Conservation (phyloP, 2,888 invertebrate genomes). For the Tetropium fuscum region DNA sequence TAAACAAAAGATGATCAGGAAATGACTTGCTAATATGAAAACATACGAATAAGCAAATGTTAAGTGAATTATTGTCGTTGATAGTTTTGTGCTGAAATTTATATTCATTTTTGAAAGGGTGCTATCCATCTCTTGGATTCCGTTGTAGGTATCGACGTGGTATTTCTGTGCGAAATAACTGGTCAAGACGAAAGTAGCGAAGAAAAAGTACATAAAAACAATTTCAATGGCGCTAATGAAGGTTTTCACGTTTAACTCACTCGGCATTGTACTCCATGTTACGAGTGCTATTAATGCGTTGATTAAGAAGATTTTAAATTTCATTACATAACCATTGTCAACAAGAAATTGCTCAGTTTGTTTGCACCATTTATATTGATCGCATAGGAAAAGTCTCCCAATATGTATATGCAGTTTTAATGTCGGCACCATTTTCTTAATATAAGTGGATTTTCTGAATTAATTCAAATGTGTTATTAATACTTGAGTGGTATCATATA, state of each 20-base stretch:
- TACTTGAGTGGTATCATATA: too few species aligned
- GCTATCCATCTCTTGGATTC: not conserved
- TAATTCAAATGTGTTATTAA: too few species aligned
- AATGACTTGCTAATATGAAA: not conserved
- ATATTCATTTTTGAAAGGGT: conserved; percentile 2
- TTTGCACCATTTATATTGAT: conserved; percentile 4
- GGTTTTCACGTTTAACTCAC: not conserved
- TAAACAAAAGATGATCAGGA: not conserved
- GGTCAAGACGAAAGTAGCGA: not conserved
- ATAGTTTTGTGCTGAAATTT: not conserved
- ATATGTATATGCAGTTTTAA: not conserved
- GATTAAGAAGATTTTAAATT: not conserved
- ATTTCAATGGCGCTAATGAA: not conserved
- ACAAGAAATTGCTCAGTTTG: not conserved
- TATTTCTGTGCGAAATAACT: conserved; percentile 1
- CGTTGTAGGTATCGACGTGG: conserved; percentile 5
- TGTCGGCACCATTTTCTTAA: not conserved
- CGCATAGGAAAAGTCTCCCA: not conserved
- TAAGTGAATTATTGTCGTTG: not conserved
- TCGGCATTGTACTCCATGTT: not conserved
- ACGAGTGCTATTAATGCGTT: not conserved
- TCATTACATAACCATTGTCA: not conserved
- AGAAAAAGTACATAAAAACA: not conserved
- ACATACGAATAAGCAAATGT: not conserved
- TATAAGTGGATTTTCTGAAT: too few species aligned